These are phyloP conservation scores for Pedicia rivosa DNA, from an alignment of 2,888 invertebrate genomes.

Conservation along the genomic window DNA sequence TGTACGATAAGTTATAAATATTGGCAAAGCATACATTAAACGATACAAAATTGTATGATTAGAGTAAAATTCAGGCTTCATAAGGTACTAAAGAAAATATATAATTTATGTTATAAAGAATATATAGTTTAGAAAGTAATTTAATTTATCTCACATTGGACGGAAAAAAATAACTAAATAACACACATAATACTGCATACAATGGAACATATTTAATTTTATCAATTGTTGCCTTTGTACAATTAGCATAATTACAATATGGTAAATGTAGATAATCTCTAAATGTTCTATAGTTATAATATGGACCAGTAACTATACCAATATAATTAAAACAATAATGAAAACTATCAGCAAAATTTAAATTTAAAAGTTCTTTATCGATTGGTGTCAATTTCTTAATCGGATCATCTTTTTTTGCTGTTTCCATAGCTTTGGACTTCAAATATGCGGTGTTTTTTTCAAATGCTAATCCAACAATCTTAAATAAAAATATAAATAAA, in stretches of 20 bases:
- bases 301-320: conserved; percentile 88
- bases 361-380: conserved; percentile 40
- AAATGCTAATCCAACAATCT: conserved; percentile 75
- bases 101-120: no score
- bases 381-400: conserved; percentile 30
- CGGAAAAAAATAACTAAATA: conserved; percentile 54
- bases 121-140: no score
- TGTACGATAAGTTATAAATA: conserved; percentile 77
- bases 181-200: conserved; percentile 47
- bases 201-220: conserved; percentile 51
- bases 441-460: conserved; percentile 63
- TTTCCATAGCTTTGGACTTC: conserved; percentile 31
- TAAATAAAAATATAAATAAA: conserved; percentile 13
- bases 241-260: conserved; percentile 46
- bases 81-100: conserved; percentile 57
- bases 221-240: conserved; percentile 40
- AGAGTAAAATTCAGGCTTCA: conserved; percentile 55
- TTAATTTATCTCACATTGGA: not conserved
- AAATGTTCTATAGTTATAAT: conserved; percentile 78
- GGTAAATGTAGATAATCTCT: conserved; percentile 58
- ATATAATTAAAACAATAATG: conserved; percentile 83
- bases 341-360: conserved; percentile 52
- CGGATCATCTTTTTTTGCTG: conserved; percentile 18
- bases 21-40: conserved; percentile 69
- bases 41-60: conserved; percentile 58